Evolutionary conservation across 2,888 invertebrate species (phyloP), one percentile per base, ranked within the genome.

Genomic region (Pachymerium ferrugineum): DNA sequence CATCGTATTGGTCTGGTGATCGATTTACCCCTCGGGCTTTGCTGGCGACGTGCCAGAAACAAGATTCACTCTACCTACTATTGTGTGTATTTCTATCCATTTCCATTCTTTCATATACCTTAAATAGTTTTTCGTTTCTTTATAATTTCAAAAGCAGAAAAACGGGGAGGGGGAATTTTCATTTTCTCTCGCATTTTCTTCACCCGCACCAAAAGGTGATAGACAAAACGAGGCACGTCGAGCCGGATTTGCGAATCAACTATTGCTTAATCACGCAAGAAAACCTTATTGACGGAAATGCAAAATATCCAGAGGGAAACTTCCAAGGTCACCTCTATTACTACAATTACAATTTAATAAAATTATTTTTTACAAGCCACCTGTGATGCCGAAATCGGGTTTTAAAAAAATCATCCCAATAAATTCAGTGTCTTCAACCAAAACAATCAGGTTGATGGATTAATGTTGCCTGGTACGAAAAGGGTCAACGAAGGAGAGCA

Each of bases 61-160:
- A 54, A 54, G 47, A 54, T 22, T n/a, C 47, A 10, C 47, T 54
- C 47, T 54, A 22, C 47, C n/a, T 54, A 22, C 47, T 54, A 54
- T 54, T 54, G 47, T 54, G 38, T 38, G 47, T 54, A 54, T 54
- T 54, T 54, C 47, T 54, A 54, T 54, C 47, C 47, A 54, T 54
- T 54, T 54, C 47, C 47, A 54, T 54, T 54, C 47, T 54, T 54
- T 19, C 19, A 22, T 19, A 54, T 22, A 54, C 47, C 22, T 19
- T 22, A 54, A 54, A 54, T 54, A n/a, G 47, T 54, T 54, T 54
- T 54, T 54, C 22, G 5, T 54, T 54, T 42, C 22, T 19, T 54
- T 22, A 8, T 16, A 22, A 8, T 54, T 16, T 54, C 10, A n/a
- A n/a, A n/a, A n/a, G n/a, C n/a, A n/a, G n/a, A n/a, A n/a, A n/a